Conservation (phyloP, 2,888 invertebrate genomes). For the Tenthredo mesomela region DNA sequence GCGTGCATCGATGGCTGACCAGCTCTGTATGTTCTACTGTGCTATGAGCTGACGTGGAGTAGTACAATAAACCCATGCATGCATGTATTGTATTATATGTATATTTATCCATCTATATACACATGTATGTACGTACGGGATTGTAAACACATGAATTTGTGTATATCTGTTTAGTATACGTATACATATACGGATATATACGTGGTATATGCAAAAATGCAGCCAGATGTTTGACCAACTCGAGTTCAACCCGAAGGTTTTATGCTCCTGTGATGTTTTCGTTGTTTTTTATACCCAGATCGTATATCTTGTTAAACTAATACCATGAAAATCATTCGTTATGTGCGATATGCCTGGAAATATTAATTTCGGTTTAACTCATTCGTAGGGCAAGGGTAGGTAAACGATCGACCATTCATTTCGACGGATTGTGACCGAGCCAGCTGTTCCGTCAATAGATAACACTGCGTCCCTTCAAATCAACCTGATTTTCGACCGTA, state of each 20-base stretch:
- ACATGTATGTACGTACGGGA: neutral
- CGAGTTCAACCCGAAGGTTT: neutral
- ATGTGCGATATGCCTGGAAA: neutral
- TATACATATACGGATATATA: neutral
- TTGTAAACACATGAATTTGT: conserved; percentile 24
- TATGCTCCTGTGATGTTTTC: neutral
- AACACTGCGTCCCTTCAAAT: neutral
- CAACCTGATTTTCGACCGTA: conserved; percentile 4
- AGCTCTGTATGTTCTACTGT: neutral
- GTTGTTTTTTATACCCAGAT: neutral
- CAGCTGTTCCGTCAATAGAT: conserved; percentile 33
- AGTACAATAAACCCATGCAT: conserved; percentile 18
- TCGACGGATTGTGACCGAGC: conserved; percentile 18
- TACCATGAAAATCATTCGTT: neutral
- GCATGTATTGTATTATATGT: neutral
- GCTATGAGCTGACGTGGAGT: neutral
- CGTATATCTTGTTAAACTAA: neutral
- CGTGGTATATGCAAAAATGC: neutral
- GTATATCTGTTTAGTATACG: neutral
- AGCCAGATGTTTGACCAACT: neutral
- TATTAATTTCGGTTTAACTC: neutral
- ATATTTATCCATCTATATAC: neutral
- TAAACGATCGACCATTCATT: conserved; percentile 17
- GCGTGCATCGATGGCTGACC: neutral
- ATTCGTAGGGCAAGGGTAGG: neutral